phyloP scores from a whole-genome alignment of 2,113 vertebrate species.

The Fulica atra region DNA sequence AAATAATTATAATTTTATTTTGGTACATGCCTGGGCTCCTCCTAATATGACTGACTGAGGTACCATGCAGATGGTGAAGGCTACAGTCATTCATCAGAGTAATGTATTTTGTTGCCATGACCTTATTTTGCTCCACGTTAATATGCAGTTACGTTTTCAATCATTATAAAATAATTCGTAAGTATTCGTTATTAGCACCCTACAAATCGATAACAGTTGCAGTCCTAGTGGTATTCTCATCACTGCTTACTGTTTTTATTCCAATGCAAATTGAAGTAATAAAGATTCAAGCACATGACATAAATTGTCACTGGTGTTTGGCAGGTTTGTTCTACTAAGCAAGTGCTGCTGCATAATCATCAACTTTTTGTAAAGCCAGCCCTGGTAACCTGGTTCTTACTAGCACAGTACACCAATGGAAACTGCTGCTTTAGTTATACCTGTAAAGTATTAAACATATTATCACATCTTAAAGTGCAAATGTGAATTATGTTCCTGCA shows the following conservation, averaged over 20 bases:
- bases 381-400: not conserved
- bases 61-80: not conserved
- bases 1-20: not conserved
- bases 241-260: not conserved
- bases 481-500: not conserved
- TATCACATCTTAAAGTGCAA: not conserved
- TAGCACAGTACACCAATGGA: not conserved
- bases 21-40: not conserved
- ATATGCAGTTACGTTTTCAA: not conserved
- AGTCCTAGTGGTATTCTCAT: not conserved
- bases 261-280: not conserved
- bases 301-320: not conserved
- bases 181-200: not conserved
- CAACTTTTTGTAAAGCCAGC: not conserved
- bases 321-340: not conserved
- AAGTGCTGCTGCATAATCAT: not conserved
- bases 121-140: not conserved
- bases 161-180: not conserved
- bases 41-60: not conserved
- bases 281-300: not conserved
- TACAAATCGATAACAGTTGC: rapidly evolving
- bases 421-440: not conserved
- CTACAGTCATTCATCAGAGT: not conserved
- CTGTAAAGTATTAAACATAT: rapidly evolving
- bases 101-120: not conserved